A percentile compares a stretch with the other conserved stretches of the same genome.
These are phyloP conservation scores for Drosophila parabipectinata DNA, from an alignment of 1,140 invertebrate species.

Conservation along the genomic window DNA sequence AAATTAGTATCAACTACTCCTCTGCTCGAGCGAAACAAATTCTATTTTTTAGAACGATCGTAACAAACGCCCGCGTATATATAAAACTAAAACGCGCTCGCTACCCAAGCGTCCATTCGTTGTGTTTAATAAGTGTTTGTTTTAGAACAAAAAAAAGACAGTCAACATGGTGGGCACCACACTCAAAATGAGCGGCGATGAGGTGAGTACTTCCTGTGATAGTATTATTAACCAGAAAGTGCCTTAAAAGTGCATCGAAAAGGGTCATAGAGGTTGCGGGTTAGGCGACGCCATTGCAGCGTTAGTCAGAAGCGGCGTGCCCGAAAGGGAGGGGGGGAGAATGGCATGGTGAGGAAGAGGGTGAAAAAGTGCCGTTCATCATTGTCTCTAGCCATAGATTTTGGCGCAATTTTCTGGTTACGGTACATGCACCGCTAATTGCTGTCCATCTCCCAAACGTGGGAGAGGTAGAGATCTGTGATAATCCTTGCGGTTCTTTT, in stretches of 20 bases:
- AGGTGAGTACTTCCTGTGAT: conserved; percentile 55
- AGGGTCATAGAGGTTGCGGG: conserved; percentile 14
- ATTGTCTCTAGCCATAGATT: conserved; percentile 13
- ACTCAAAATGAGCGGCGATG: conserved; percentile 64
- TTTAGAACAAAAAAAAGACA: conserved; percentile 4
- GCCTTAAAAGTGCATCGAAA: background rate
- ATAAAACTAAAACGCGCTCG: conserved; percentile 2
- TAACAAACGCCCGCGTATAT: conserved; percentile 1
- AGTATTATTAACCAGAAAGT: background rate
- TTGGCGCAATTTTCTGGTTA: conserved; percentile 62
- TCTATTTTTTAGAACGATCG: conserved; percentile 11
- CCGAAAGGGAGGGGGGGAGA: background rate
- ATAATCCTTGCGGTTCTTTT: conserved; percentile 19
- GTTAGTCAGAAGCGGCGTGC: conserved; percentile 13
- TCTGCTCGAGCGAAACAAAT: conserved; percentile 19
- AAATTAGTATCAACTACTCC: conserved; percentile 21
- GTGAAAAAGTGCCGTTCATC: conserved; percentile 60
- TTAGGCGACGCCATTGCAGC: conserved; percentile 57
- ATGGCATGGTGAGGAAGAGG: conserved; percentile 12
- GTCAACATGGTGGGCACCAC: conserved; percentile 67
- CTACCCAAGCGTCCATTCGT: conserved; percentile 14
- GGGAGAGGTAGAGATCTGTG: background rate
- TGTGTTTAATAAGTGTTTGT: conserved; percentile 27
- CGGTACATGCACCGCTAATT: conserved; percentile 57
- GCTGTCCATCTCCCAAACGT: background rate